Evolutionary conservation across 2,113 vertebrate species (phyloP).

Genomic region (Prietella phreatophila): DNA sequence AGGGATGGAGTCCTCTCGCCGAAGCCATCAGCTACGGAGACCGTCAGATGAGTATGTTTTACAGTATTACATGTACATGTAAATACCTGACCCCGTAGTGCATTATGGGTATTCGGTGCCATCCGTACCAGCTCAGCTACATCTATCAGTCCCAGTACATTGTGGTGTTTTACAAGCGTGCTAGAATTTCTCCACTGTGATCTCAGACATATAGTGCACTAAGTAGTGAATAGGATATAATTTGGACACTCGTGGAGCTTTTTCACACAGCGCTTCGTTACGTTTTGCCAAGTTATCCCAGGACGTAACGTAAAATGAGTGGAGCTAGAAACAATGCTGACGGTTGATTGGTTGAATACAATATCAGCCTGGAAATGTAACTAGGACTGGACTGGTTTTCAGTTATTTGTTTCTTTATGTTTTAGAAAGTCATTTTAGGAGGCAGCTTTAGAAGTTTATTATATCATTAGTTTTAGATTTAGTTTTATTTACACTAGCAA

Average conservation of each 20-base stretch:
- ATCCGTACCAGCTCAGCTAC: background rate
- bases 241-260: too few species aligned
- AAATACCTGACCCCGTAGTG: background rate
- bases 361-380: background rate
- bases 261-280: background rate
- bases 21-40: constrained; percentile 99
- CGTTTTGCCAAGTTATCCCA: background rate
- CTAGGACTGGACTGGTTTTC: background rate
- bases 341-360: background rate
- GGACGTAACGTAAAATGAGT: background rate
- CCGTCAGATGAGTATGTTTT: constrained; percentile 94
- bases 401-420: background rate
- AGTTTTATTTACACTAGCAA: background rate
- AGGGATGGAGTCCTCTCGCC: constrained; percentile 99
- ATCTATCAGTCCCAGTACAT: background rate
- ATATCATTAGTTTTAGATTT: background rate
- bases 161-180: background rate
- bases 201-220: background rate
- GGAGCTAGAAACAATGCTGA: background rate
- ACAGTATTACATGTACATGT: background rate
- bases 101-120: background rate
- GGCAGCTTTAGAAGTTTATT: background rate
- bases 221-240: background rate
- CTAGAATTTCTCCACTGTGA: background rate
- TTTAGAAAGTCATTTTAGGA: background rate